A percentile compares a stretch with the other conserved stretches of the same genome.
Conservation (phyloP, 1,140 invertebrate species). For the Hycleus cichorii region DNA sequence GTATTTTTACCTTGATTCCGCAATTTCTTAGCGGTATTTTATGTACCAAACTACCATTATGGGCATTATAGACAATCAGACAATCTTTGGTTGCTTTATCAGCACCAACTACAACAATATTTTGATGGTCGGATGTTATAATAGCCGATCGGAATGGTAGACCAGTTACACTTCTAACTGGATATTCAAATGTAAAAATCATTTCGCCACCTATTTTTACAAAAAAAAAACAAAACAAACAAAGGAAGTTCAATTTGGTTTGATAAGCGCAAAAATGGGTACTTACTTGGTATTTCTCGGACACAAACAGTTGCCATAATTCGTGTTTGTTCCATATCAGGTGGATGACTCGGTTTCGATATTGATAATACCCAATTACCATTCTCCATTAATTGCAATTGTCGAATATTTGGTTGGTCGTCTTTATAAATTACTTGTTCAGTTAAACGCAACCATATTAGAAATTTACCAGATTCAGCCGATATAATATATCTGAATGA, state of each 20-base stretch:
- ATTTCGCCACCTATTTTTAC: slow-evolving; percentile 53
- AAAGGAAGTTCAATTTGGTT: too few species aligned
- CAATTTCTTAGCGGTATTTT: slow-evolving; percentile 62
- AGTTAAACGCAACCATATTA: slow-evolving; percentile 85
- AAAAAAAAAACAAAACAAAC: background rate
- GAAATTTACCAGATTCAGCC: slow-evolving; percentile 84
- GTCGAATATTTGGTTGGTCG: slow-evolving; percentile 77
- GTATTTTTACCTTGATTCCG: slow-evolving; percentile 51
- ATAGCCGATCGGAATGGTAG: slow-evolving; percentile 63
- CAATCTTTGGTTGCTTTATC: slow-evolving; percentile 80
- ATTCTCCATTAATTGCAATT: slow-evolving; percentile 76
- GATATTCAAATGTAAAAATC: slow-evolving; percentile 74
- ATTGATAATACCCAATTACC: slow-evolving; percentile 78
- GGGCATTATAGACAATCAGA: slow-evolving; percentile 74
- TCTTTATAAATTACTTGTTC: slow-evolving; percentile 78
- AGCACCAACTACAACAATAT: slow-evolving; percentile 68
- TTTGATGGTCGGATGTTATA: slow-evolving; percentile 71
- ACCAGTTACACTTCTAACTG: slow-evolving; percentile 58
- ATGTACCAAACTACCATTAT: slow-evolving; percentile 70
- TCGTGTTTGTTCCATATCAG: slow-evolving; percentile 50
- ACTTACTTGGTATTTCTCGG: slow-evolving; percentile 61
- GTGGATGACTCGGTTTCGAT: slow-evolving; percentile 58
- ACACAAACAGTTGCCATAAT: slow-evolving; percentile 58
- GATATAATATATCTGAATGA: slow-evolving; percentile 66
- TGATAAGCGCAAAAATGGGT: background rate